These are phyloP conservation scores for Stenodema calcarata DNA, from an alignment of 2,888 invertebrate species.

Conservation along the genomic window DNA sequence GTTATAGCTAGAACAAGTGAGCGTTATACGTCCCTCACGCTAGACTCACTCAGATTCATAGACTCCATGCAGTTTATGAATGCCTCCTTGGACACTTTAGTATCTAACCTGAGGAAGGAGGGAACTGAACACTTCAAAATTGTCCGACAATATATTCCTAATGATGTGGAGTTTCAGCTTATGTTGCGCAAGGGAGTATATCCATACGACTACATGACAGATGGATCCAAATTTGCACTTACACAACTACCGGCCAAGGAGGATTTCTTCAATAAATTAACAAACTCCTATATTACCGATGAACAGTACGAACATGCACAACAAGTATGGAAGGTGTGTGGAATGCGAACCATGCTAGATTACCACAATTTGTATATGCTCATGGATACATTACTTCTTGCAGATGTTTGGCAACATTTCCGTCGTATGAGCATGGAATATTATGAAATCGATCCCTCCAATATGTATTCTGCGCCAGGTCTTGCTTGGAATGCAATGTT, in stretches of 20 bases:
- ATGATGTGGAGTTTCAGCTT: background rate
- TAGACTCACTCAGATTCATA: background rate
- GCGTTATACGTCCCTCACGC: conserved; percentile 59
- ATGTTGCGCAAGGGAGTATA: conserved; percentile 21
- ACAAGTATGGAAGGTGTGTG: conserved; percentile 2
- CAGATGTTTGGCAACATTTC: conserved; percentile 32
- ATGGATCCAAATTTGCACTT: background rate
- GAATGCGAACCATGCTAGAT: background rate
- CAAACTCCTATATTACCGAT: background rate
- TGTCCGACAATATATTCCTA: background rate
- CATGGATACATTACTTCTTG: background rate
- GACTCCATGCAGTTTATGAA: background rate
- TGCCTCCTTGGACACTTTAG: background rate
- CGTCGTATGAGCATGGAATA: background rate
- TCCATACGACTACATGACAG: conserved; percentile 14
- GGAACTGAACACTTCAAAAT: background rate
- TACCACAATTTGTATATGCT: conserved; percentile 15
- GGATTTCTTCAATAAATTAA: conserved; percentile 14
- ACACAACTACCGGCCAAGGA: background rate
- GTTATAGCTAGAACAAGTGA: conserved; percentile 60
- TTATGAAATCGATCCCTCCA: background rate
- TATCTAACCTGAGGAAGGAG: background rate
- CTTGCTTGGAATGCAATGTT: conserved; percentile 15
- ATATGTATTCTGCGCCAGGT: background rate
- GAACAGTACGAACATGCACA: conserved; percentile 16